These are phyloP conservation scores for Nasua narica DNA, from an alignment of 2,797 vertebrate genomes.

Conservation along the genomic window DNA sequence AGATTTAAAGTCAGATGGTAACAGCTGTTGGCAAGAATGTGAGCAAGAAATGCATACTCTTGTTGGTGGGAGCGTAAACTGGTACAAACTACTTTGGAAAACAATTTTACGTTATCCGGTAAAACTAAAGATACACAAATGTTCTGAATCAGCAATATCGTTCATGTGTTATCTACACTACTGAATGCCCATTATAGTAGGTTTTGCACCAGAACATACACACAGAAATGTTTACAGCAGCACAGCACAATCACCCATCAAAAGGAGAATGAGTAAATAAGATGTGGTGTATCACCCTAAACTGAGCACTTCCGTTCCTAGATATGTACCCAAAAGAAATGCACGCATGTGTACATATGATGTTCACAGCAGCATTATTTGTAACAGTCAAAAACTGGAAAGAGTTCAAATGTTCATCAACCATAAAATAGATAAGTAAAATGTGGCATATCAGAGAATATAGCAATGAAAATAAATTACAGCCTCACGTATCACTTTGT, in stretches of 20 bases:
- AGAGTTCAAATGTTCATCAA: neutral
- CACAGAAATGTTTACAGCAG: neutral
- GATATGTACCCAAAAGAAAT: neutral
- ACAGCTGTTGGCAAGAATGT: neutral
- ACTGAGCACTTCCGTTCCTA: conserved; percentile 7
- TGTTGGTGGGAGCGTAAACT: neutral
- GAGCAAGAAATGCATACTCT: neutral
- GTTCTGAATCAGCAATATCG: neutral
- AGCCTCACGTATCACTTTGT: neutral
- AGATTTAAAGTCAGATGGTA: neutral
- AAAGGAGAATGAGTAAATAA: conserved; percentile 21
- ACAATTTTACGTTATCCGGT: neutral
- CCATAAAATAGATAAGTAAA: neutral
- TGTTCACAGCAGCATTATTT: neutral
- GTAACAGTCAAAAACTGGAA: neutral
- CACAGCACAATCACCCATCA: neutral
- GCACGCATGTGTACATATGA: neutral
- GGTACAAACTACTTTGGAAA: neutral
- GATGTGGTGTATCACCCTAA: neutral
- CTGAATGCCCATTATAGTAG: neutral
- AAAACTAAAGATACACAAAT: neutral
- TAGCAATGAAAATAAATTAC: neutral
- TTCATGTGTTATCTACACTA: neutral
- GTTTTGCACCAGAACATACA: neutral
- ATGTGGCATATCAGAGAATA: neutral